Conservation (phyloP, 2,888 invertebrate genomes). For the Malacosoma neustria region DNA sequence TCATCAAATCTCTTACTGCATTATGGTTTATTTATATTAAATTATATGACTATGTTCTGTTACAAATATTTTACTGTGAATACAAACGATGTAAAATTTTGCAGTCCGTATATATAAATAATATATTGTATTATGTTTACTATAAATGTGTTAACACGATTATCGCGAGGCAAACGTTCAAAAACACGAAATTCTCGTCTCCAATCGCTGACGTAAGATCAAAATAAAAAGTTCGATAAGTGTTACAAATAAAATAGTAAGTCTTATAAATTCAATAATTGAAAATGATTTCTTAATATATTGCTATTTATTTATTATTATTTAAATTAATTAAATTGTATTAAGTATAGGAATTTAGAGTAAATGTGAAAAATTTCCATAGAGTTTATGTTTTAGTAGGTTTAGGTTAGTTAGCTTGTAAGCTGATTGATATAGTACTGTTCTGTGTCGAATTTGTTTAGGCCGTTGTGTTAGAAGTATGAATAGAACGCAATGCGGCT, state of each 20-base stretch:
- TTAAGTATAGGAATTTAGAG: slow-evolving; percentile 28
- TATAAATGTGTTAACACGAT: too few relatives aligned
- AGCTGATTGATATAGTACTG: slow-evolving; percentile 13
- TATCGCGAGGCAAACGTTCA: too few relatives aligned
- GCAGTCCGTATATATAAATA: too few relatives aligned
- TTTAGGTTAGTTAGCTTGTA: slow-evolving; percentile 23
- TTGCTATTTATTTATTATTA: slow-evolving; percentile 70
- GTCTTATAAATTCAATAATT: slow-evolving; percentile 11
- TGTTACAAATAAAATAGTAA: slow-evolving; percentile 1
- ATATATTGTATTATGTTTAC: too few relatives aligned
- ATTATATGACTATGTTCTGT: too few relatives aligned
- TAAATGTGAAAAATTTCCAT: slow-evolving; percentile 62
- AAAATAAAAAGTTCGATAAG: too few relatives aligned
- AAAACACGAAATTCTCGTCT: too few relatives aligned
- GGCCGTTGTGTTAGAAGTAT: slow-evolving; percentile 2
- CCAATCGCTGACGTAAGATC: too few relatives aligned
- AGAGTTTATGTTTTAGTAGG: slow-evolving; percentile 34
- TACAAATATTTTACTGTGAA: too few relatives aligned
- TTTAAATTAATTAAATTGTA: slow-evolving; percentile 40
- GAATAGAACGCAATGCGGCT: background rate
- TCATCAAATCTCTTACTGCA: too few relatives aligned
- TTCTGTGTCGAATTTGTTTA: slow-evolving; percentile 17
- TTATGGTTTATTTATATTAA: too few relatives aligned
- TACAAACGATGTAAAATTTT: too few relatives aligned
- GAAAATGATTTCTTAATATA: slow-evolving; percentile 42